phyloP scores from a whole-genome alignment of 2,888 invertebrate species.

The Agelastica alni region DNA sequence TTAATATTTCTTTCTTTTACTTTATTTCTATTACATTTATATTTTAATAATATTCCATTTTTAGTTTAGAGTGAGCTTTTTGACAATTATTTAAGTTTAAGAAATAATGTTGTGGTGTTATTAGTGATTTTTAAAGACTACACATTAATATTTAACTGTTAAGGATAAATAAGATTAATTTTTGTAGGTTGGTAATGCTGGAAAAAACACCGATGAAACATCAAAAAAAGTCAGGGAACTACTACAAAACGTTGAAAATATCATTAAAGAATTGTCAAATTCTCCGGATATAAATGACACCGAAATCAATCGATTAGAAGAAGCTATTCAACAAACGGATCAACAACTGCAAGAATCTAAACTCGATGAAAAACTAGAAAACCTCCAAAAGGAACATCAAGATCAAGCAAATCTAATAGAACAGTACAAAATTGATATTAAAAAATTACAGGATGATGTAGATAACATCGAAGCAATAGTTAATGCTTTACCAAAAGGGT shows the following conservation, averaged over 20 bases:
- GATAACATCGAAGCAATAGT: slow-evolving; percentile 82
- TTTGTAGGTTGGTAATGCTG: slow-evolving; percentile 82
- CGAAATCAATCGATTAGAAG: slow-evolving; percentile 65
- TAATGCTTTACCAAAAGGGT: slow-evolving; percentile 76
- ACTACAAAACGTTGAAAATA: slow-evolving; percentile 74
- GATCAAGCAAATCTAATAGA: slow-evolving; percentile 69
- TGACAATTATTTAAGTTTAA: too few relatives aligned
- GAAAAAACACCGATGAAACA: slow-evolving; percentile 79
- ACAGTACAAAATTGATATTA: slow-evolving; percentile 79
- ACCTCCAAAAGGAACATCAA: slow-evolving; percentile 67
- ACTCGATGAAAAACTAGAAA: slow-evolving; percentile 75
- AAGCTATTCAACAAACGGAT: slow-evolving; percentile 72
- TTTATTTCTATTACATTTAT: too few relatives aligned
- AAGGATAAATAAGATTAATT: too few relatives aligned
- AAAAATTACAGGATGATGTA: slow-evolving; percentile 73
- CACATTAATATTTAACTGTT: too few relatives aligned
- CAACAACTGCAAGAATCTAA: slow-evolving; percentile 71
- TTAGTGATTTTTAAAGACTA: too few relatives aligned
- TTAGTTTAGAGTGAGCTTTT: too few relatives aligned
- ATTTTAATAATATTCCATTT: too few relatives aligned
- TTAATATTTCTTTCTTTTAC: too few relatives aligned
- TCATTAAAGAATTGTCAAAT: slow-evolving; percentile 75
- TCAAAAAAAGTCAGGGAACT: slow-evolving; percentile 82
- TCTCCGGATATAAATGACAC: slow-evolving; percentile 73
- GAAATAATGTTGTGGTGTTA: too few relatives aligned